A percentile compares a stretch with the other conserved stretches of the same genome.
Evolutionary conservation across 2,113 vertebrate genomes (phyloP).

Genomic region (Chrysochloris asiatica): DNA sequence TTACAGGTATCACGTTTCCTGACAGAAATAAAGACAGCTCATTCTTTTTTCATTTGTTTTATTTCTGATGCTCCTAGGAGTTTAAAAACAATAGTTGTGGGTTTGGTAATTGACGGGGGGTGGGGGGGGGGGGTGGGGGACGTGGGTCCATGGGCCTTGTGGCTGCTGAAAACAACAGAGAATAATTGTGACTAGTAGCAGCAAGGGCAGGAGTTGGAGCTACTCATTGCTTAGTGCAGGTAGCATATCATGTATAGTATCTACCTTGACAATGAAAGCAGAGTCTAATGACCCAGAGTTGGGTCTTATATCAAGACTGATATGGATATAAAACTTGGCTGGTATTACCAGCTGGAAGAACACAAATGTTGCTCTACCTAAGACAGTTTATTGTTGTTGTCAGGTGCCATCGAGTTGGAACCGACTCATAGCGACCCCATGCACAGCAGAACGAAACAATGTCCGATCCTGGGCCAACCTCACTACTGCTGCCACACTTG

Average conservation of each 20-base stretch:
- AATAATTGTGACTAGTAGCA: not conserved
- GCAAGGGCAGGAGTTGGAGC: not conserved
- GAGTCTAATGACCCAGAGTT: not conserved
- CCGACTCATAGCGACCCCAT: no score
- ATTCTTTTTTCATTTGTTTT: not conserved
- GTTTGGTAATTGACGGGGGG: not conserved
- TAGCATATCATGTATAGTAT: fast-evolving
- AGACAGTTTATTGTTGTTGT: no score
- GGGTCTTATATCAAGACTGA: not conserved
- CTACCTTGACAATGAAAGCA: not conserved
- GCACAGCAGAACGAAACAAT: no score
- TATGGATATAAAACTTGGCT: not conserved
- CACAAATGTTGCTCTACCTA: not conserved
- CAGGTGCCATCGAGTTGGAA: no score
- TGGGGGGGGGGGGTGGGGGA: not conserved
- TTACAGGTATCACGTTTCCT: not conserved
- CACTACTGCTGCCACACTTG: no score
- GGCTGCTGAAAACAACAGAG: not conserved
- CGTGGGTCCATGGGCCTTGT: no score
- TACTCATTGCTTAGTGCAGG: not conserved
- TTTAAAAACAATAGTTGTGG: not conserved
- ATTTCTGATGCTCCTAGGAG: not conserved
- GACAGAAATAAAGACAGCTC: not conserved
- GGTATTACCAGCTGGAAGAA: not conserved
- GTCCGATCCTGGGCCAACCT: no score